Conservation (phyloP, 2,797 vertebrate species). For the Novumbra hubbsi region DNA sequence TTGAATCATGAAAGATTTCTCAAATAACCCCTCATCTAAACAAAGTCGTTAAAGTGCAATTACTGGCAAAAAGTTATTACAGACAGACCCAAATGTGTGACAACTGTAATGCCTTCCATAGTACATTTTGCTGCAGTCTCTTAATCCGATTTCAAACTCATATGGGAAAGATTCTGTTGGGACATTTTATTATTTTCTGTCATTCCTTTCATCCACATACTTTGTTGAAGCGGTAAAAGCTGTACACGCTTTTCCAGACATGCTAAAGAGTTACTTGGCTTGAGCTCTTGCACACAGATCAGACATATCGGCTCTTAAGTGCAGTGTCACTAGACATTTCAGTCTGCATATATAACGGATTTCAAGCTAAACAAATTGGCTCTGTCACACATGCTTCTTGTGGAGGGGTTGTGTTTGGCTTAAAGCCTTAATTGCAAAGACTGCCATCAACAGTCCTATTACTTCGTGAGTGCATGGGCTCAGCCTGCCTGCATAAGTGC, state of each 20-base stretch:
- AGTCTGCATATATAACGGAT: neutral
- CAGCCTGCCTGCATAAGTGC: neutral
- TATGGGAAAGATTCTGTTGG: slow-evolving; percentile 50
- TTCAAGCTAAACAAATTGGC: neutral
- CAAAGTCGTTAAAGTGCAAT: no score
- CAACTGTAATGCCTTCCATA: neutral
- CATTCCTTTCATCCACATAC: neutral
- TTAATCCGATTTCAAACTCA: slow-evolving; percentile 62
- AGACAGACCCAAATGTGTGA: no score
- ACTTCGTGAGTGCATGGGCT: neutral
- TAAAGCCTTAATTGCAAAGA: neutral
- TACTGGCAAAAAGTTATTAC: no score
- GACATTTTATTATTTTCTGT: slow-evolving; percentile 34
- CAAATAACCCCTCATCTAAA: no score
- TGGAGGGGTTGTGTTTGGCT: neutral
- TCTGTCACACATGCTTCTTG: neutral
- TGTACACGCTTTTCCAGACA: neutral
- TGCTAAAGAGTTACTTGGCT: neutral
- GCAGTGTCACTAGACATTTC: neutral
- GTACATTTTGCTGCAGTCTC: slow-evolving; percentile 56
- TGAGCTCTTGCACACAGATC: neutral
- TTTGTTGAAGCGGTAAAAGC: neutral
- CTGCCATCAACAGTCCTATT: neutral
- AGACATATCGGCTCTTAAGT: neutral
- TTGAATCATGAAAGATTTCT: no score